A percentile compares a stretch with the other conserved stretches of the same genome.
These are phyloP conservation scores for Rissa tridactyla DNA, from an alignment of 2,113 vertebrate genomes.

Conservation along the genomic window DNA sequence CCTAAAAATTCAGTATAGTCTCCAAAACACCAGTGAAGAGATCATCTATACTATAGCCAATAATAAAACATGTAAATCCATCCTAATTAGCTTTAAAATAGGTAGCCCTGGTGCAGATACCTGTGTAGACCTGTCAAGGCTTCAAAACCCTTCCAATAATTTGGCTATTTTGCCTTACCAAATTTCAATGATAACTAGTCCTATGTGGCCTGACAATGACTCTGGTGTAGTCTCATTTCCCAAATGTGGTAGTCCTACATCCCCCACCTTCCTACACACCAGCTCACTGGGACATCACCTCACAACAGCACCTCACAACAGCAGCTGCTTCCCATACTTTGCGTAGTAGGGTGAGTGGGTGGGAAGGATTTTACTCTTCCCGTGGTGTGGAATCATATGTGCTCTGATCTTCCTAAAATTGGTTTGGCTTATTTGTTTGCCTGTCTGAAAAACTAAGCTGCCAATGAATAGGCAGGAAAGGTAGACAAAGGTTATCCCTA, in stretches of 20 bases:
- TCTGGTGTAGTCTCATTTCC: not conserved
- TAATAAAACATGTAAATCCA: not conserved
- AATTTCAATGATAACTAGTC: not conserved
- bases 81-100: not conserved
- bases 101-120: not conserved
- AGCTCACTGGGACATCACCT: not conserved
- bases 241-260: fast-evolving
- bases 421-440: not conserved
- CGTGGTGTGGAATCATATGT: not conserved
- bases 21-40: not conserved
- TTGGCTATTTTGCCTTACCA: not conserved
- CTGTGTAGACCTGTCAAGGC: not conserved
- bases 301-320: not conserved
- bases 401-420: not conserved
- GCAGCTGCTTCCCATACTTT: not conserved
- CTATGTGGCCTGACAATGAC: fast-evolving
- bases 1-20: not conserved
- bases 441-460: not conserved
- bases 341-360: fast-evolving
- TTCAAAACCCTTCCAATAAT: not conserved
- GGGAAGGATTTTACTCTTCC: not conserved
- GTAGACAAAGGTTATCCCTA: not conserved
- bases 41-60: not conserved
- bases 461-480: not conserved
- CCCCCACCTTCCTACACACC: not conserved